Percentiles rank a stretch among this genome's conserved stretches.
Evolutionary conservation across 2,797 vertebrate species (phyloP).

Genomic region (Tenualosa ilisha): DNA sequence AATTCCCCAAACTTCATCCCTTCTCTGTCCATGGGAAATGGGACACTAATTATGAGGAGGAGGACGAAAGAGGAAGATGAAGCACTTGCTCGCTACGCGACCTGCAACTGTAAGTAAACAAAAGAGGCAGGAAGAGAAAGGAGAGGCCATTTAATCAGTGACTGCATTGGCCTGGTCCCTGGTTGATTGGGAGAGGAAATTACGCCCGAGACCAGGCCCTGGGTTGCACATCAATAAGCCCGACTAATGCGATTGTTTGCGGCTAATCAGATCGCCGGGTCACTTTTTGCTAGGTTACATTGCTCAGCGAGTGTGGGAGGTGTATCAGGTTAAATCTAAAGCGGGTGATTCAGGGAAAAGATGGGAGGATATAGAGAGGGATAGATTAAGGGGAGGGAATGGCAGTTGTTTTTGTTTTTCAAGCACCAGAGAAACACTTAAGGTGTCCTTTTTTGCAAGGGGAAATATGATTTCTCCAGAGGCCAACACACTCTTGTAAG

Average conservation of each 20-base stretch:
- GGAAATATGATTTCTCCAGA: constrained; percentile 49
- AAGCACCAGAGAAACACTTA: constrained; percentile 2
- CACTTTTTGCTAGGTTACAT: constrained; percentile 45
- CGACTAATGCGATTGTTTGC: constrained; percentile 66
- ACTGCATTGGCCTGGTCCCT: constrained; percentile 25
- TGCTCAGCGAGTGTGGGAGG: constrained; percentile 13
- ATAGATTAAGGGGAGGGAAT: constrained; percentile 31
- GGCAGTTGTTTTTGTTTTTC: constrained; percentile 51
- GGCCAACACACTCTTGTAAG: not conserved
- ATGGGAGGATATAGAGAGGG: not conserved
- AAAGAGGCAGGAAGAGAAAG: constrained; percentile 40
- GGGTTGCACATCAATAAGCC: constrained; percentile 58
- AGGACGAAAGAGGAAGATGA: constrained; percentile 41
- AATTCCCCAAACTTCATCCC: constrained; percentile 38
- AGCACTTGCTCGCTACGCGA: not conserved
- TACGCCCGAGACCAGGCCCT: constrained; percentile 56
- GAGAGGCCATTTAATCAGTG: constrained; percentile 44
- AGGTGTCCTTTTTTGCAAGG: constrained; percentile 36
- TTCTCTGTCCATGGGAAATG: constrained; percentile 59
- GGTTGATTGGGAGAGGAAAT: constrained; percentile 54
- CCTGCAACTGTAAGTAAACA: constrained; percentile 48
- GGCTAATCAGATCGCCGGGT: constrained; percentile 70
- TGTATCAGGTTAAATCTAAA: constrained; percentile 35
- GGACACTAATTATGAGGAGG: constrained; percentile 63
- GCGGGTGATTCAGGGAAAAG: constrained; percentile 17